Evolutionary conservation across 2,888 invertebrate species (phyloP).

Genomic region (Melipona beecheii): DNA sequence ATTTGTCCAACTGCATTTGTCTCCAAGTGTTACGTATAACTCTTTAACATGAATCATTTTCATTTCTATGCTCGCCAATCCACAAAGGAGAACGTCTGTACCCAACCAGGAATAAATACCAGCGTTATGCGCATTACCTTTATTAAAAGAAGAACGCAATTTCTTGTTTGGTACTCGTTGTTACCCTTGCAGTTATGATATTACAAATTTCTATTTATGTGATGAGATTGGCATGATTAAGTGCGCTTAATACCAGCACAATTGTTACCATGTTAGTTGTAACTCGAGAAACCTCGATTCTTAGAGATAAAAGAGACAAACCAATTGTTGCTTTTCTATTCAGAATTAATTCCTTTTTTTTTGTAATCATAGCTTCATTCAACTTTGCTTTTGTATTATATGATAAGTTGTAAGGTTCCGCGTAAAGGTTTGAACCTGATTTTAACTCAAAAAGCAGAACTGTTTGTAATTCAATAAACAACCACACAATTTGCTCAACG

Average conservation of each 20-base stretch:
- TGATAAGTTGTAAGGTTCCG: slow-evolving; percentile 19
- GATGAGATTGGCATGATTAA: slow-evolving; percentile 14
- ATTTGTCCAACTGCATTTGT: slow-evolving; percentile 38
- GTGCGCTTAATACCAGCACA: slow-evolving; percentile 26
- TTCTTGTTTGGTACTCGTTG: slow-evolving; percentile 36
- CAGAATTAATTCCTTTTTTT: not conserved
- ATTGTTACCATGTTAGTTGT: slow-evolving; percentile 29
- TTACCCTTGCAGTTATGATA: slow-evolving; percentile 47
- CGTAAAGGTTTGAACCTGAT: not conserved
- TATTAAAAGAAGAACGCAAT: slow-evolving; percentile 65
- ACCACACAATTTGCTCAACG: slow-evolving; percentile 63
- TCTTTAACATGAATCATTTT: slow-evolving; percentile 76
- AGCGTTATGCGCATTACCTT: slow-evolving; percentile 78
- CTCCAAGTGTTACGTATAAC: slow-evolving; percentile 38
- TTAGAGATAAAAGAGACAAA: not conserved
- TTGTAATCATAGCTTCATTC: not conserved
- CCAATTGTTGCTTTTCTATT: not conserved
- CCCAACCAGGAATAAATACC: slow-evolving; percentile 81
- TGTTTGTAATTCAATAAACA: slow-evolving; percentile 34
- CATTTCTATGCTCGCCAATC: slow-evolving; percentile 81
- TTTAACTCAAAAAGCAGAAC: slow-evolving; percentile 12
- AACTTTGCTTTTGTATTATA: slow-evolving; percentile 7
- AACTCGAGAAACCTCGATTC: not conserved
- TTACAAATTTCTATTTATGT: slow-evolving; percentile 12
- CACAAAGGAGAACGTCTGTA: slow-evolving; percentile 81